Conservation (phyloP, 2,888 invertebrate genomes). For the Himalopsyche japonica region DNA sequence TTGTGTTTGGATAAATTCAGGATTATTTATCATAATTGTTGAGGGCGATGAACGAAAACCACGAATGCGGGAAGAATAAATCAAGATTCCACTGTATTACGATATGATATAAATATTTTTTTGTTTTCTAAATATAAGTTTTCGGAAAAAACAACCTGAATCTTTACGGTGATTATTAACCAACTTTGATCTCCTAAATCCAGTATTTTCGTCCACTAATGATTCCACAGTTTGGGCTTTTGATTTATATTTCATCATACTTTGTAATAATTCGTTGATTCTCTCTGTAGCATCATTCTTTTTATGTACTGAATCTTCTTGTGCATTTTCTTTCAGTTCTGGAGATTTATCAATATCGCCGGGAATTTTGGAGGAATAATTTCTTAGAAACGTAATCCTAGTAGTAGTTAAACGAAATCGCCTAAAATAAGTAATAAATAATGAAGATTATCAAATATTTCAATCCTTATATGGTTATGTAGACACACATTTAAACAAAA, state of each 20-base stretch:
- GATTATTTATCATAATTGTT: no score
- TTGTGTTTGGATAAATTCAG: no score
- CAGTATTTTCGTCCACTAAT: conserved; percentile 21
- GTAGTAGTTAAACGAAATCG: neutral
- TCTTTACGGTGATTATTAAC: conserved; percentile 46
- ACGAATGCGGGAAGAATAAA: no score
- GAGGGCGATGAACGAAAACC: no score
- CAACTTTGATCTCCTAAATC: conserved; percentile 44
- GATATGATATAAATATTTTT: no score
- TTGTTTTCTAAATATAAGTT: no score
- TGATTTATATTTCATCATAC: conserved; percentile 52
- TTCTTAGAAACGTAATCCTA: neutral
- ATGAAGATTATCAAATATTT: neutral
- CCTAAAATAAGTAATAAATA: neutral
- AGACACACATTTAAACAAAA: neutral
- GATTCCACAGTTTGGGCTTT: conserved; percentile 42
- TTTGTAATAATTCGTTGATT: conserved; percentile 53
- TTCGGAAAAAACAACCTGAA: conserved; percentile 45
- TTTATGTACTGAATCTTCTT: neutral
- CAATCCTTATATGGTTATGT: neutral
- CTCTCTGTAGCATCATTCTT: conserved; percentile 45
- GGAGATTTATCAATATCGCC: neutral
- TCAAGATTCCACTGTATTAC: no score
- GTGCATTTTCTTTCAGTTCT: neutral
- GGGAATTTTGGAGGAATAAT: conserved; percentile 7